A percentile compares a stretch with the other conserved stretches of the same genome.
phyloP scores from a whole-genome alignment of 2,888 invertebrate species.

The Cryptus armator region DNA sequence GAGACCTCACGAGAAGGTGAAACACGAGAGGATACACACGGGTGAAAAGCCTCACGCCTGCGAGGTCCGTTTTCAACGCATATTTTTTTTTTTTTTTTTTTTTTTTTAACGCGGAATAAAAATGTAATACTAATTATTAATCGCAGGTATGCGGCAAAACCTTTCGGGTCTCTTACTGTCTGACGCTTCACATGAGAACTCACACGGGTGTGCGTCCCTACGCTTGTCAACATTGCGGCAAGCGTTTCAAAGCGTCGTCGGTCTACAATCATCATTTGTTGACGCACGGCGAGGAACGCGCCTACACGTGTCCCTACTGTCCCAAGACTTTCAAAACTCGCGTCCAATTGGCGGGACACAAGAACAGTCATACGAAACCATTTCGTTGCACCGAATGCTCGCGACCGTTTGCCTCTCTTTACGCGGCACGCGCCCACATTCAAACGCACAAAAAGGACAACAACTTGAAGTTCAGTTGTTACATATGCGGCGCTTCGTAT shows the following conservation, averaged over 20 bases:
- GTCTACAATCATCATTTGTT: conserved; percentile 92
- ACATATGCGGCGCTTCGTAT: conserved; percentile 91
- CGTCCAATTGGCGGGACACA: conserved; percentile 92
- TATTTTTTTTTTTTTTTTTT: neutral
- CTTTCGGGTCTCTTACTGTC: conserved; percentile 92
- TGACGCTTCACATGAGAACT: conserved; percentile 92
- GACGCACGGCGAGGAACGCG: conserved; percentile 91
- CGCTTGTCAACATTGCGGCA: conserved; percentile 90
- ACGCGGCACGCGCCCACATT: conserved; percentile 92
- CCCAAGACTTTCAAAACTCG: conserved; percentile 93
- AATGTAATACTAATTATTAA: neutral
- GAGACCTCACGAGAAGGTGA: conserved; percentile 93
- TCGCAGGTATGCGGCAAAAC: conserved; percentile 90
- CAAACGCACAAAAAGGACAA: conserved; percentile 90
- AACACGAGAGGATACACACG: conserved; percentile 94
- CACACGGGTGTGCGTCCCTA: conserved; percentile 93
- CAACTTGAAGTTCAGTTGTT: conserved; percentile 90
- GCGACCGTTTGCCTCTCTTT: conserved; percentile 92
- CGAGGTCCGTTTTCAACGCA: conserved; percentile 83
- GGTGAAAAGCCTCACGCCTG: conserved; percentile 93
- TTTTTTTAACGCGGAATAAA: neutral
- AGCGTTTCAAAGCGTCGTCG: conserved; percentile 92
- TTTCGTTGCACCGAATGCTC: conserved; percentile 91
- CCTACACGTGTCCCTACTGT: conserved; percentile 91
- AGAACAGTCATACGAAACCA: conserved; percentile 93